Evolutionary conservation across 1,140 invertebrate genomes (phyloP).

Genomic region (Ips typographus): DNA sequence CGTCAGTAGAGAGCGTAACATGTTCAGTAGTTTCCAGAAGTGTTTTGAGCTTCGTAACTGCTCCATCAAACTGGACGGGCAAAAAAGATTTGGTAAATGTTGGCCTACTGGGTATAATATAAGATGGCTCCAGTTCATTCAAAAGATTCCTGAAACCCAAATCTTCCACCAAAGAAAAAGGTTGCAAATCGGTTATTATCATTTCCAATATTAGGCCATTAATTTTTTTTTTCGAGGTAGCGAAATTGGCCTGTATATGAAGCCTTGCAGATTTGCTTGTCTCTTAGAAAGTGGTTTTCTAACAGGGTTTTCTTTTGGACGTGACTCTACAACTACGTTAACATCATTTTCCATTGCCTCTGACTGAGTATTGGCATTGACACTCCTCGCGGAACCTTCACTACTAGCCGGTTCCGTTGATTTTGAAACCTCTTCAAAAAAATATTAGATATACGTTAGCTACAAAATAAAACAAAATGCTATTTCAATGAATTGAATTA

Average conservation of each 20-base stretch:
- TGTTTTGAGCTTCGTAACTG: constrained; percentile 2
- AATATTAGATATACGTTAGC: not conserved
- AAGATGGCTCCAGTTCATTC: constrained; percentile 19
- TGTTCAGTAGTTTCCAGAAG: not conserved
- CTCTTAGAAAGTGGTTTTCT: not conserved
- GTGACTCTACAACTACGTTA: not conserved
- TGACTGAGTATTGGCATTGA: not conserved
- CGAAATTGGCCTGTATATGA: constrained; percentile 4
- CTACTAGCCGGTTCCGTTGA: not conserved
- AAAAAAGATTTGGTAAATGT: constrained; percentile 20
- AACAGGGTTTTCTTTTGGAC: not conserved
- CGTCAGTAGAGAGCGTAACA: constrained; percentile 12
- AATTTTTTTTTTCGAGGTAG: constrained; percentile 14
- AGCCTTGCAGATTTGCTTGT: constrained; percentile 5
- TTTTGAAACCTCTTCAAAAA: not conserved
- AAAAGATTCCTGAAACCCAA: constrained; percentile 12
- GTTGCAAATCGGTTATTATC: constrained; percentile 15
- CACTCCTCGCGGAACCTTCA: not conserved
- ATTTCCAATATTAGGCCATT: constrained; percentile 14
- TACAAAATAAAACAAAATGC: not conserved
- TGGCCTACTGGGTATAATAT: constrained; percentile 9
- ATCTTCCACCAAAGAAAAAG: constrained; percentile 16
- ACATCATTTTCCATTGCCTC: not conserved
- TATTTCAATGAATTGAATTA: not conserved
- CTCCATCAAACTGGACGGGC: constrained; percentile 10